Percentiles rank a stretch among this genome's conserved stretches.
Evolutionary conservation across 2,888 invertebrate species (phyloP).

Genomic region (Andrena bicolor): DNA sequence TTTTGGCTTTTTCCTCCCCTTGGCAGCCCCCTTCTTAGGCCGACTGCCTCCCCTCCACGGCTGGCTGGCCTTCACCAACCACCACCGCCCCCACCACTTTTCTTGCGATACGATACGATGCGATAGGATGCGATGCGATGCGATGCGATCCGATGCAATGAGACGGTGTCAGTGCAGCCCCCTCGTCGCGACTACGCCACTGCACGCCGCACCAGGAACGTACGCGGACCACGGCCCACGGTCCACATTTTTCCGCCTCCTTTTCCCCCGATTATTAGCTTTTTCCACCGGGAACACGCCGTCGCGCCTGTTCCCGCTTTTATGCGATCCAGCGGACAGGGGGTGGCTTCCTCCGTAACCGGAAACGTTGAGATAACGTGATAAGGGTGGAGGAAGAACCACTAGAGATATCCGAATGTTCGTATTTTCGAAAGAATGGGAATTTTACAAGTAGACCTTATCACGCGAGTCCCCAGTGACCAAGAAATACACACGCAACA

Average conservation of each 20-base stretch:
- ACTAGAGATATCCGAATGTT: background rate
- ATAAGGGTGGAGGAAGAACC: background rate
- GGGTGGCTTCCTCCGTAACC: no score
- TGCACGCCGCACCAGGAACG: constrained; percentile 38
- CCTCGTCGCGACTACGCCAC: constrained; percentile 15
- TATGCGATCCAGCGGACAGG: no score
- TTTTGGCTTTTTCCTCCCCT: constrained; percentile 67
- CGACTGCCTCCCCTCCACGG: constrained; percentile 60
- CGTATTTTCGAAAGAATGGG: constrained; percentile 60
- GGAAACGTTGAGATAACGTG: no score
- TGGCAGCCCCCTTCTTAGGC: constrained; percentile 71
- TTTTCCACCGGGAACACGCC: background rate
- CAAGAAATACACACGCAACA: constrained; percentile 42
- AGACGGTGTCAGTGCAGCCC: no score
- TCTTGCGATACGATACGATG: constrained; percentile 28
- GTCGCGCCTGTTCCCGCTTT: no score
- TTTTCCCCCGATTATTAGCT: no score
- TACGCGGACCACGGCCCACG: constrained; percentile 29
- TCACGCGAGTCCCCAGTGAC: constrained; percentile 37
- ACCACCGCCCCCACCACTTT: constrained; percentile 53
- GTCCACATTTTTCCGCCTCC: no score
- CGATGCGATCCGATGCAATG: no score
- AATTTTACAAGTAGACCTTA: constrained; percentile 59
- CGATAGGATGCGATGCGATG: background rate
- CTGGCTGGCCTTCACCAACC: constrained; percentile 52